Evolutionary conservation across 2,113 vertebrate species (phyloP).

Genomic region (Natator depressus): DNA sequence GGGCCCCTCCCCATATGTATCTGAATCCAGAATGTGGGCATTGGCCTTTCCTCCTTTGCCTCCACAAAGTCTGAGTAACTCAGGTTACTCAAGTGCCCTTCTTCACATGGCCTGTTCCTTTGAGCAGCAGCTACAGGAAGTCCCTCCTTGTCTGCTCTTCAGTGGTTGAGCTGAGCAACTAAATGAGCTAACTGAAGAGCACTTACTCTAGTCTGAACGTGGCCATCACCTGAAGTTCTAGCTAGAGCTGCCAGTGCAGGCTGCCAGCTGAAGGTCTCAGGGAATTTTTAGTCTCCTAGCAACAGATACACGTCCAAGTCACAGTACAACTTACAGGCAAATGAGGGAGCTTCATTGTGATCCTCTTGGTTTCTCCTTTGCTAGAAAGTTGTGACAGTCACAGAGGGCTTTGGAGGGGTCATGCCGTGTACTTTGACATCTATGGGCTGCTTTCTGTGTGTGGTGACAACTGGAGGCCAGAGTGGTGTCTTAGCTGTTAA

Average conservation of each 20-base stretch:
- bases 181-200: fast-evolving
- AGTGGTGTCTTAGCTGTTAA: fast-evolving
- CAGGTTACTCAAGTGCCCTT: fast-evolving
- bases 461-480: fast-evolving
- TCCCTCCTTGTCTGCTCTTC: background rate
- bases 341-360: background rate
- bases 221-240: background rate
- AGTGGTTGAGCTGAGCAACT: background rate
- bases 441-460: background rate
- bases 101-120: fast-evolving
- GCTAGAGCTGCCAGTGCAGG: background rate
- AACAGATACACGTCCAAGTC: background rate
- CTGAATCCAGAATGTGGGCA: background rate
- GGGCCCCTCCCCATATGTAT: fast-evolving
- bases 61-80: no score
- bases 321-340: background rate
- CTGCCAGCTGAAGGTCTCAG: fast-evolving
- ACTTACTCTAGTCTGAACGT: background rate
- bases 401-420: fast-evolving
- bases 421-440: fast-evolving
- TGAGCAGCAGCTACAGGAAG: fast-evolving
- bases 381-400: background rate
- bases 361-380: background rate
- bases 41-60: background rate
- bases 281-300: background rate